phyloP scores from a whole-genome alignment of 2,113 vertebrate genomes.

The Petaurus breviceps region DNA sequence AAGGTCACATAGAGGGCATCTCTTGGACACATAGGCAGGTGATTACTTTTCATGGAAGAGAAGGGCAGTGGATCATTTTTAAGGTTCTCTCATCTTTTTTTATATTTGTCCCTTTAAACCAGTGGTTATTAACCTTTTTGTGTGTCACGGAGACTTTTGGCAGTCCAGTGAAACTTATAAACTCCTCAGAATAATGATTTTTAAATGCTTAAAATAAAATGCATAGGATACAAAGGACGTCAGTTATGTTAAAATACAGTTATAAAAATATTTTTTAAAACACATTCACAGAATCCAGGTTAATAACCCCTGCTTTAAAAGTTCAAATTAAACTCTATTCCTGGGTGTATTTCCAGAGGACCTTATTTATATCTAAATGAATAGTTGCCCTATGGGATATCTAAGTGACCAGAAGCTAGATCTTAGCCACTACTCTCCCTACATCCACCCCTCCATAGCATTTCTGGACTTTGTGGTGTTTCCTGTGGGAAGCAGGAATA shows the following conservation, averaged over 20 bases:
- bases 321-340: slow-evolving; percentile 54
- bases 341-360: slow-evolving; percentile 62
- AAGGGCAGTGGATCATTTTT: slow-evolving; percentile 57
- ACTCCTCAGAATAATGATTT: no score
- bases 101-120: slow-evolving; percentile 53
- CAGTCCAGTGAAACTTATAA: no score
- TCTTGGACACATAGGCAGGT: neutral
- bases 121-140: no score
- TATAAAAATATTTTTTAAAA: no score
- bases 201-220: no score
- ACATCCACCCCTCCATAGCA: neutral
- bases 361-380: slow-evolving; percentile 72
- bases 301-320: no score
- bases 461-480: slow-evolving; percentile 11
- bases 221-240: no score
- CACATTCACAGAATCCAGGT: no score
- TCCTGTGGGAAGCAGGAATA: neutral
- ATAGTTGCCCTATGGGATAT: slow-evolving; percentile 68
- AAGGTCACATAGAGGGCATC: neutral
- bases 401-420: slow-evolving; percentile 56
- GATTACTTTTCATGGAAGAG: slow-evolving; percentile 66
- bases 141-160: no score
- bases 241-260: no score
- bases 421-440: no score
- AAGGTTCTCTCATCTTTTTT: slow-evolving; percentile 73